These are phyloP conservation scores for Turritopsis dohrnii DNA, from an alignment of 30 jellyfish, hydroid and myxozoan genomes.

Conservation along the genomic window DNA sequence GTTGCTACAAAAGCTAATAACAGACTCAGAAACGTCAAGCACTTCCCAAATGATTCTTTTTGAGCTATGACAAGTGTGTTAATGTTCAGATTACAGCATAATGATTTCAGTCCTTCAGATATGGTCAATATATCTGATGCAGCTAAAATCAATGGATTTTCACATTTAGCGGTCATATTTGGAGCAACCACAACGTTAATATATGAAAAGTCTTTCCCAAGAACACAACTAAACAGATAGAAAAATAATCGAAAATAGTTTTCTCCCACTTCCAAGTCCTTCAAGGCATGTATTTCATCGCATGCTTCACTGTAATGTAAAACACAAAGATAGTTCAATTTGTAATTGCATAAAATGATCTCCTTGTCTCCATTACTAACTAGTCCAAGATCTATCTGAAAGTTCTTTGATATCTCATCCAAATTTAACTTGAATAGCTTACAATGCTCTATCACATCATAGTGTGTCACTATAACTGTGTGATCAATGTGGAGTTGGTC, in stretches of 20 bases:
- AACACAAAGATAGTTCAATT: not conserved
- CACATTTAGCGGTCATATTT: not conserved
- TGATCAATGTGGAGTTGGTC: not conserved
- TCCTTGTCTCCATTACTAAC: not conserved
- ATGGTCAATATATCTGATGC: not conserved
- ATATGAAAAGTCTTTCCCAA: not conserved
- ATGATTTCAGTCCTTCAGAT: not conserved
- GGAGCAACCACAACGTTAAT: not conserved
- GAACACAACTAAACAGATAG: not conserved
- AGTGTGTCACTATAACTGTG: not conserved
- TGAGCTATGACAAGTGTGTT: not conserved
- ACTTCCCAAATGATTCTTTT: not conserved
- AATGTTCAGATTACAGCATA: not conserved
- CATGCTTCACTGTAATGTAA: not conserved
- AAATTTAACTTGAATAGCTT: not conserved
- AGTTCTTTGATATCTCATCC: not conserved
- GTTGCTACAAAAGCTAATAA: not conserved
- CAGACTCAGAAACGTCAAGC: not conserved
- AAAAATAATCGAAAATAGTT: not conserved
- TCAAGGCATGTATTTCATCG: not conserved
- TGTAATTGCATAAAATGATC: not conserved
- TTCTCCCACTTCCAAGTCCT: not conserved
- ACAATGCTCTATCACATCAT: not conserved
- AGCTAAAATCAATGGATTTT: not conserved
- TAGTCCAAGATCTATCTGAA: not conserved